Evolutionary conservation across 2,888 invertebrate genomes (phyloP).

Genomic region (Diploptera punctata): DNA sequence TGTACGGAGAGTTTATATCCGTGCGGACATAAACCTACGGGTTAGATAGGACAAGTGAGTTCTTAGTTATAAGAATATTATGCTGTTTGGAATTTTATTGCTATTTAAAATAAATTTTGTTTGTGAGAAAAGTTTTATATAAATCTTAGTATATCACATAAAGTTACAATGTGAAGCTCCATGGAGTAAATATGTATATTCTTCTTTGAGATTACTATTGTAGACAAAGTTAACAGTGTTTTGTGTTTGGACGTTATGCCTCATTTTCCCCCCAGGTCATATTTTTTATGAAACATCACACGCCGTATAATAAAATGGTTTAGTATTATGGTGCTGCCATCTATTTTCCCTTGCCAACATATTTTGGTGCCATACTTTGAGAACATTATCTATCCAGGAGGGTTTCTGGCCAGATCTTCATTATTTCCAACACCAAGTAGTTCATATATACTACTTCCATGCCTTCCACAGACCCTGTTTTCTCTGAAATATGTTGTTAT

Average conservation of each 20-base stretch:
- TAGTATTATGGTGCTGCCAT: slow-evolving; percentile 4
- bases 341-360: neutral
- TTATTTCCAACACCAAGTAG: slow-evolving; percentile 2
- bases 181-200: too few relatives aligned
- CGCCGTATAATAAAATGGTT: slow-evolving; percentile 9
- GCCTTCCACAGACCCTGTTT: neutral
- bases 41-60: too few relatives aligned
- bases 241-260: neutral
- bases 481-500: slow-evolving; percentile 5
- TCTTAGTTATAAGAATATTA: too few relatives aligned
- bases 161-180: too few relatives aligned
- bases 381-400: neutral
- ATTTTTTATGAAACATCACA: slow-evolving; percentile 10
- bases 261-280: neutral
- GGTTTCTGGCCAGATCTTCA: neutral
- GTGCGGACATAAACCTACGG: too few relatives aligned
- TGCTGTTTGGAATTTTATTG: too few relatives aligned
- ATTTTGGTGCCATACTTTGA: neutral
- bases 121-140: too few relatives aligned
- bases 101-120: too few relatives aligned
- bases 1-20: too few relatives aligned
- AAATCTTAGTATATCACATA: too few relatives aligned
- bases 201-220: neutral
- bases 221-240: neutral
- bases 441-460: neutral